Conservation (phyloP, 2,888 invertebrate species). For the Yponomeuta evonymella region DNA sequence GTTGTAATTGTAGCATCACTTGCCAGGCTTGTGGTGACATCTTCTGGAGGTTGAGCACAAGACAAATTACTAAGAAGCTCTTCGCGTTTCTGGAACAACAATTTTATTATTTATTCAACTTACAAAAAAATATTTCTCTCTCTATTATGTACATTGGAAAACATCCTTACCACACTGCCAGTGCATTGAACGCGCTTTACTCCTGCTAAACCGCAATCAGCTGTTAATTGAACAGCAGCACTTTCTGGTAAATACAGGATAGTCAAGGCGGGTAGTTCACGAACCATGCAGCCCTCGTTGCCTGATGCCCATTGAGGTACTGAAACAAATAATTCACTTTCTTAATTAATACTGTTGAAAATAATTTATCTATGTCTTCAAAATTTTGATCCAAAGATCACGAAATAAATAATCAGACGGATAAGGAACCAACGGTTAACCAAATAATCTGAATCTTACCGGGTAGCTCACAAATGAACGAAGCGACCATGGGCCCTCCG, state of each 20-base stretch:
- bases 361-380: too few species aligned
- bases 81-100: slow-evolving; percentile 73
- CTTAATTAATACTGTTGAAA: not conserved
- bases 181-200: slow-evolving; percentile 84
- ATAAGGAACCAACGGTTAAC: too few species aligned
- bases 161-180: slow-evolving; percentile 81
- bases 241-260: slow-evolving; percentile 86
- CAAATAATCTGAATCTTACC: slow-evolving; percentile 56
- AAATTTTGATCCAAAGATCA: too few species aligned
- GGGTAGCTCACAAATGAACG: slow-evolving; percentile 87
- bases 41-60: slow-evolving; percentile 71
- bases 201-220: slow-evolving; percentile 85
- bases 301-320: slow-evolving; percentile 86
- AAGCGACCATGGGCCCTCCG: slow-evolving; percentile 85
- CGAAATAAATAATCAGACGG: too few species aligned
- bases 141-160: not conserved
- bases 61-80: slow-evolving; percentile 77
- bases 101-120: not conserved
- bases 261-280: slow-evolving; percentile 83
- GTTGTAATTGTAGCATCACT: slow-evolving; percentile 34
- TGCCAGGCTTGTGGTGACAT: slow-evolving; percentile 38
- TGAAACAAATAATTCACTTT: slow-evolving; percentile 44
- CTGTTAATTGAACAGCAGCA: slow-evolving; percentile 83
- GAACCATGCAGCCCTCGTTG: slow-evolving; percentile 81
- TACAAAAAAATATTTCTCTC: not conserved